Conservation (phyloP, 1,140 invertebrate species). For the Pseudachorutes palmiensis region DNA sequence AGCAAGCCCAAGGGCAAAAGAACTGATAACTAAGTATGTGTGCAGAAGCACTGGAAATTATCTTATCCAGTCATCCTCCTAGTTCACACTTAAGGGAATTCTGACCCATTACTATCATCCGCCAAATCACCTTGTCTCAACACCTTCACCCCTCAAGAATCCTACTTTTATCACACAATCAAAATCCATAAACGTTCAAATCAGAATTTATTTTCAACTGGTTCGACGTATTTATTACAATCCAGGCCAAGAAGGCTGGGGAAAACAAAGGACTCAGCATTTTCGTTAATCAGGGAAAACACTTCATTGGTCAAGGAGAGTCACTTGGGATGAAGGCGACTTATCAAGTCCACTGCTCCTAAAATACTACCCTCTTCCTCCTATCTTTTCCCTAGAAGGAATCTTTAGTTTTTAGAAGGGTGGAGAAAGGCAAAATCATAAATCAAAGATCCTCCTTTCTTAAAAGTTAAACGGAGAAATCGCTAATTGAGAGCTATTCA, state of each 20-base stretch:
- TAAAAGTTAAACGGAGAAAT: too few species aligned
- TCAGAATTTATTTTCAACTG: not conserved
- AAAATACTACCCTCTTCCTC: too few species aligned
- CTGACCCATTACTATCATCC: conserved; percentile 35
- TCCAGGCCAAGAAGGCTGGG: not conserved
- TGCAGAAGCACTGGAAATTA: conserved; percentile 37
- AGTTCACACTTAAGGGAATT: conserved; percentile 21
- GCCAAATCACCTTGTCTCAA: not conserved
- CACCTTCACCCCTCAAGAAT: conserved; percentile 5
- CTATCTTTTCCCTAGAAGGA: too few species aligned
- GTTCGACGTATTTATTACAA: not conserved
- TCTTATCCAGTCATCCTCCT: conserved; percentile 36
- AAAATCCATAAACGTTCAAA: conserved; percentile 7
- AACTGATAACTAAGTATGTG: conserved; percentile 35
- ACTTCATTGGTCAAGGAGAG: not conserved
- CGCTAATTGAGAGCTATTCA: too few species aligned
- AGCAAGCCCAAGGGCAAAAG: conserved; percentile 19
- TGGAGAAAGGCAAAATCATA: too few species aligned
- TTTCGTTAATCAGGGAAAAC: not conserved
- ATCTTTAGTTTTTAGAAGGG: too few species aligned
- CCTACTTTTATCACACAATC: conserved; percentile 11
- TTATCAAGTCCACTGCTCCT: too few species aligned
- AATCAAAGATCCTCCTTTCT: too few species aligned
- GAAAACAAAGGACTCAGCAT: conserved; percentile 4
- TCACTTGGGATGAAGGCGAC: not conserved